Base-by-base conservation (phyloP, 2,888 invertebrate species). In the Xanthorhoe spadicearia region DNA sequence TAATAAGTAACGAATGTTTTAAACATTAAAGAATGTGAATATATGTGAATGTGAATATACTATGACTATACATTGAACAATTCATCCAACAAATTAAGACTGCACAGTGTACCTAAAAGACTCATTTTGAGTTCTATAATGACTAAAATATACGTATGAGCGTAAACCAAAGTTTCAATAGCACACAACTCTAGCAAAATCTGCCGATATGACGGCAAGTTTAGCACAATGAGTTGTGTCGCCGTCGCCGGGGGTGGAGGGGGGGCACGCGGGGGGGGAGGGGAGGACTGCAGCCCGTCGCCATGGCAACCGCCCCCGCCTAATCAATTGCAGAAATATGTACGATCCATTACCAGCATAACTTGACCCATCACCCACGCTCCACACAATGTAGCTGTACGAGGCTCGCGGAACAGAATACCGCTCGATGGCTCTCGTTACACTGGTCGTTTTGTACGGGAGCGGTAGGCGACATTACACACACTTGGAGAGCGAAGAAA, bases 301-400 rank as follows among this genome's bases (percentile, higher is more conserved):
- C 84, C 88, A 92, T 90, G 86, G 86, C 87, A 83, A 93, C 92
- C 91, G 88, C 87, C 91, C 92, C 90, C 90, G 90, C 88, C 92
- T 93, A 93, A 93, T 93, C 93, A 93, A 93, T 93, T 93, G 93
- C 93, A 93, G 93, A 93, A 93, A 93, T 92, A 93, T 93, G 93
- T 93, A 92, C 89, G 87, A 83, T 70, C 87, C 83, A 86, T 87
- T 79, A 85, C 91, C 90, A 82, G 53, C 64, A 15, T 65, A 77
- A 68, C 60, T 10, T 18, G 87, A 68, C 5, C 84, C 70, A 10
- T 69, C 58, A 18, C 70, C 78, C 79, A 72, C 82, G 72, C 80
- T 62, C 66, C 15, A 17, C 28, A 64, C 71, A 70, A 72, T 73
- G 72, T 71, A 57, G 15, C 61, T 46, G 53, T 54, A 53, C 38